Conservation (phyloP, 2,888 invertebrate species). For the Tanytarsus gracilentus region DNA sequence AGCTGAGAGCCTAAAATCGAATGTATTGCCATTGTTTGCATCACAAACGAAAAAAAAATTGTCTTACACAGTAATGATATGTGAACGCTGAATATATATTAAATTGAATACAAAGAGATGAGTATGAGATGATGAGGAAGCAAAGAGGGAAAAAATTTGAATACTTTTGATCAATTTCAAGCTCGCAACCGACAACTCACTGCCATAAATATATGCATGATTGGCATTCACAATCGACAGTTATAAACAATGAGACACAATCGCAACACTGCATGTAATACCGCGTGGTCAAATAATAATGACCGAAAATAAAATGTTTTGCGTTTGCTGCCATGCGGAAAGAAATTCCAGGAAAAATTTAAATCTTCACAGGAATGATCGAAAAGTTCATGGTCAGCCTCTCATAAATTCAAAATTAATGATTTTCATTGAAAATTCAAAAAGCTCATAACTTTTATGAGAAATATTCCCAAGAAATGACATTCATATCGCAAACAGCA, state of each 20-base stretch:
- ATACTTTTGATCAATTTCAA: slow-evolving; percentile 25
- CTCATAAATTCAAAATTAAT: too few relatives aligned
- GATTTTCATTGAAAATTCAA: too few relatives aligned
- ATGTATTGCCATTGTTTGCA: slow-evolving; percentile 7
- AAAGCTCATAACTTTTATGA: too few relatives aligned
- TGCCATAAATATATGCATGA: background rate
- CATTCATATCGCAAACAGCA: slow-evolving; percentile 22
- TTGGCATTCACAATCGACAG: background rate
- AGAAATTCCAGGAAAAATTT: too few relatives aligned
- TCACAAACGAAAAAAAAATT: too few relatives aligned
- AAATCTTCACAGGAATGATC: too few relatives aligned
- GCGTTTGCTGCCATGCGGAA: too few relatives aligned
- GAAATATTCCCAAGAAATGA: slow-evolving; percentile 21
- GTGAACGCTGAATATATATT: slow-evolving; percentile 5
- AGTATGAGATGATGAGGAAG: slow-evolving; percentile 17
- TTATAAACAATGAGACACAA: slow-evolving; percentile 8
- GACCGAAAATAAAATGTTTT: background rate
- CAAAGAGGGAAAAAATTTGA: slow-evolving; percentile 7
- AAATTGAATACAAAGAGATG: background rate
- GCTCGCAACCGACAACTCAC: background rate
- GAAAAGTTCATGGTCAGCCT: too few relatives aligned
- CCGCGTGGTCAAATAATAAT: background rate
- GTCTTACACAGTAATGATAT: background rate
- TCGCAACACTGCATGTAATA: background rate
- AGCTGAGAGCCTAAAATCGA: background rate